Conservation (phyloP, 2,797 vertebrate species). For the Danionella dracula region DNA sequence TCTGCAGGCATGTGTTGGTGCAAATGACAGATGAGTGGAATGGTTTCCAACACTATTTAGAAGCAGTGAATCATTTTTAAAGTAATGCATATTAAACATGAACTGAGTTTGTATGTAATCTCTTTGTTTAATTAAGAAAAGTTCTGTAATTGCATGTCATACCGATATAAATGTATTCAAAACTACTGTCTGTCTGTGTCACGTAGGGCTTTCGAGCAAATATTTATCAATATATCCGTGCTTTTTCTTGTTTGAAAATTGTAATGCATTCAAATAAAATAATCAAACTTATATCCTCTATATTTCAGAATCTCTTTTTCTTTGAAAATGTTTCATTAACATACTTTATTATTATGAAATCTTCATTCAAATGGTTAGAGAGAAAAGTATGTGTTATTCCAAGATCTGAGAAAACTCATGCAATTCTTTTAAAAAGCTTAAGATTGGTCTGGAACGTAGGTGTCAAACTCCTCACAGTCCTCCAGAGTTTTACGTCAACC, state of each 20-base stretch:
- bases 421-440: too few species aligned
- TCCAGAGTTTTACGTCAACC: too few species aligned
- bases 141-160: not conserved
- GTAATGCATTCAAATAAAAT: not conserved
- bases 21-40: not conserved
- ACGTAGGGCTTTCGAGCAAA: not conserved
- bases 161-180: not conserved
- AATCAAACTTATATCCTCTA: not conserved
- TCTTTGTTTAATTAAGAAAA: not conserved
- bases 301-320: too few species aligned
- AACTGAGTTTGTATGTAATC: slow-evolving; percentile 1
- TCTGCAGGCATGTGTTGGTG: not conserved
- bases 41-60: not conserved
- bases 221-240: too few species aligned
- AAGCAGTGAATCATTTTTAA: not conserved
- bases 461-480: too few species aligned
- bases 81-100: not conserved
- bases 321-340: too few species aligned
- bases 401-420: too few species aligned
- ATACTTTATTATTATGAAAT: too few species aligned
- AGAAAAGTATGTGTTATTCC: too few species aligned
- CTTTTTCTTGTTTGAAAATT: not conserved
- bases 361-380: too few species aligned
- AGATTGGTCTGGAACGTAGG: too few species aligned
- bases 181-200: not conserved